A percentile compares a stretch with the other conserved stretches of the same genome.
Conservation (phyloP, 2,797 vertebrate genomes). For the Leptoclinus maculatus region DNA sequence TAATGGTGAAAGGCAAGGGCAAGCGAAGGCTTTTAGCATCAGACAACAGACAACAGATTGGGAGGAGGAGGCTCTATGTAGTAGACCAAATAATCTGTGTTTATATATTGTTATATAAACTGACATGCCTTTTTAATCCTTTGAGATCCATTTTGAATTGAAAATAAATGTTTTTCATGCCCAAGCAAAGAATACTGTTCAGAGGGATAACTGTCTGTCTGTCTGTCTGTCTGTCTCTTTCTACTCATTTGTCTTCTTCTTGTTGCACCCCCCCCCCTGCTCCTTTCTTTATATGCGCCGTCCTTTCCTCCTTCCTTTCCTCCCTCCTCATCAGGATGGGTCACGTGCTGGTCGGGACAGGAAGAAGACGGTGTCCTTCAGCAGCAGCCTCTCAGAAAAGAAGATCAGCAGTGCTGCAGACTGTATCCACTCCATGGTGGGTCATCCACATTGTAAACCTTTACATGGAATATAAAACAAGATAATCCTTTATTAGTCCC, state of each 20-base stretch:
- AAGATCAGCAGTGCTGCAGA: conserved; percentile 96
- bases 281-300: conserved; percentile 16
- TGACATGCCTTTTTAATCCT: conserved; percentile 67
- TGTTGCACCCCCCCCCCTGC: background rate
- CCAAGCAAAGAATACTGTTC: conserved; percentile 28
- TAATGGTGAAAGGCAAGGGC: conserved; percentile 70
- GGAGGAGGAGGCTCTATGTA: conserved; percentile 45
- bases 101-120: conserved; percentile 70
- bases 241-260: conserved; percentile 1
- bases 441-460: conserved; percentile 41
- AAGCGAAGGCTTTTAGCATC: conserved; percentile 67
- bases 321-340: conserved; percentile 84
- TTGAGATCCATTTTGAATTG: conserved; percentile 42
- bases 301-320: conserved; percentile 16
- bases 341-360: conserved; percentile 91
- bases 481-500: background rate
- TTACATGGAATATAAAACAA: conserved; percentile 10
- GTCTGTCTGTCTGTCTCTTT: conserved; percentile 21
- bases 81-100: conserved; percentile 67
- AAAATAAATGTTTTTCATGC: conserved; percentile 40
- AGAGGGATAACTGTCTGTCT: conserved; percentile 32
- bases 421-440: conserved; percentile 93
- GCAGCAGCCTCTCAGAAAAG: conserved; percentile 94
- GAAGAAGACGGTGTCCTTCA: conserved; percentile 97
- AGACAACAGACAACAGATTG: conserved; percentile 71